Evolutionary conservation across 2,113 vertebrate genomes (phyloP).

Genomic region (Mystacornis crossleyi): DNA sequence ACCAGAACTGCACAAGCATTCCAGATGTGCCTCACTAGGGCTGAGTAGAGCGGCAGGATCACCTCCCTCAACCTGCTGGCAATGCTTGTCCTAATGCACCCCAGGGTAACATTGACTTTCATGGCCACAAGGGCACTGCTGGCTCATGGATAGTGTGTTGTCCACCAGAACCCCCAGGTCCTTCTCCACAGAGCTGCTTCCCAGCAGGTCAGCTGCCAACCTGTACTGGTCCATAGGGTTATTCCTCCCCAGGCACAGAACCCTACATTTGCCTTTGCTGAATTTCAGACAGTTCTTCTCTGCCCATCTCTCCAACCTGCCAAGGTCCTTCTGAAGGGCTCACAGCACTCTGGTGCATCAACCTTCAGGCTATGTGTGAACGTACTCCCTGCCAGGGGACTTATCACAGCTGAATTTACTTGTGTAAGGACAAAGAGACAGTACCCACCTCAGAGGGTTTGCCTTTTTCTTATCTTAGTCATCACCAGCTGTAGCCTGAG

Average conservation of each 20-base stretch:
- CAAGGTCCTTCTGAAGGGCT: neutral
- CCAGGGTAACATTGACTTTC: neutral
- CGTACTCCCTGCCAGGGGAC: neutral
- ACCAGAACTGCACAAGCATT: neutral
- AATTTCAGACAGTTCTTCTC: neutral
- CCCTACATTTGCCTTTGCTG: neutral
- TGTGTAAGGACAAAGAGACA: neutral
- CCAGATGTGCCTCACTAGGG: neutral
- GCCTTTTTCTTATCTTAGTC: neutral
- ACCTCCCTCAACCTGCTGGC: neutral
- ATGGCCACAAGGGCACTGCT: neutral
- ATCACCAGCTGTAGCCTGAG: neutral
- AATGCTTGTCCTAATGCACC: neutral
- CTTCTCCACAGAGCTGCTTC: neutral
- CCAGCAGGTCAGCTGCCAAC: neutral
- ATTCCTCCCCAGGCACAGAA: neutral
- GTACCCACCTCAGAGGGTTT: rapidly evolving
- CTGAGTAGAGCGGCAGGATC: neutral
- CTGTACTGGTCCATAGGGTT: neutral
- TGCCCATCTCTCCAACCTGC: neutral
- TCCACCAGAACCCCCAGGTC: neutral
- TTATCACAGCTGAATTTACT: neutral
- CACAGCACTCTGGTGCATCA: neutral
- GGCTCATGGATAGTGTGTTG: neutral
- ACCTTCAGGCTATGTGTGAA: neutral